These are phyloP conservation scores for Scaptomyza flava DNA, from an alignment of 2,888 invertebrate species.

Conservation along the genomic window DNA sequence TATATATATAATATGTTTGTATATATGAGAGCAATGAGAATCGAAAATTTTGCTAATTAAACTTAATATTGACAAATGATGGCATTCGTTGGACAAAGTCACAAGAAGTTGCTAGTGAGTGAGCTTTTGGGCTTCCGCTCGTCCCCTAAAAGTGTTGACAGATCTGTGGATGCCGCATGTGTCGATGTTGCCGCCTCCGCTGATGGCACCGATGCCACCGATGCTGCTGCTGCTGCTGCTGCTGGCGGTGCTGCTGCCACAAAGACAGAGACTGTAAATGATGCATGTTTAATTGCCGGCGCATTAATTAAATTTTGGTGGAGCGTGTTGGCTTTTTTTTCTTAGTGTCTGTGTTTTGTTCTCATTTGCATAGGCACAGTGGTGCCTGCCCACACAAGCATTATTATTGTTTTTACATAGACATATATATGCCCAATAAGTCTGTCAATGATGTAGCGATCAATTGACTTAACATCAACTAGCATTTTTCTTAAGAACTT, in stretches of 20 bases:
- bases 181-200: conserved; percentile 62
- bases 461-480: conserved; percentile 52
- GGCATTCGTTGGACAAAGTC: conserved; percentile 68
- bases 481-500: conserved; percentile 29
- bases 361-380: conserved; percentile 52
- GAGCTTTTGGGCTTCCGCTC: conserved; percentile 35
- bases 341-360: conserved; percentile 26
- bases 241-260: conserved; percentile 43
- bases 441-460: conserved; percentile 55
- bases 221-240: conserved; percentile 29
- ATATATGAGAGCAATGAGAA: conserved; percentile 9
- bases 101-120: conserved; percentile 39
- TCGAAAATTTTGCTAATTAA: conserved; percentile 74
- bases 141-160: conserved; percentile 50
- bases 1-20: conserved; percentile 3
- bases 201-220: conserved; percentile 39
- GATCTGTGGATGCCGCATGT: conserved; percentile 65
- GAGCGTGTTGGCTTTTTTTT: conserved; percentile 37
- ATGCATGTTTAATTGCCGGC: conserved; percentile 79
- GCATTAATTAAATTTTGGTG: conserved; percentile 77
- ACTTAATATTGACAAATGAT: conserved; percentile 80
- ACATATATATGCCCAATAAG: conserved; percentile 48
- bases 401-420: conserved; percentile 42
- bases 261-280: conserved; percentile 73
- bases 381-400: conserved; percentile 52